Percentiles rank a stretch among this genome's conserved stretches.
Conservation (phyloP, 2,797 vertebrate genomes). For the Chelon auratus region DNA sequence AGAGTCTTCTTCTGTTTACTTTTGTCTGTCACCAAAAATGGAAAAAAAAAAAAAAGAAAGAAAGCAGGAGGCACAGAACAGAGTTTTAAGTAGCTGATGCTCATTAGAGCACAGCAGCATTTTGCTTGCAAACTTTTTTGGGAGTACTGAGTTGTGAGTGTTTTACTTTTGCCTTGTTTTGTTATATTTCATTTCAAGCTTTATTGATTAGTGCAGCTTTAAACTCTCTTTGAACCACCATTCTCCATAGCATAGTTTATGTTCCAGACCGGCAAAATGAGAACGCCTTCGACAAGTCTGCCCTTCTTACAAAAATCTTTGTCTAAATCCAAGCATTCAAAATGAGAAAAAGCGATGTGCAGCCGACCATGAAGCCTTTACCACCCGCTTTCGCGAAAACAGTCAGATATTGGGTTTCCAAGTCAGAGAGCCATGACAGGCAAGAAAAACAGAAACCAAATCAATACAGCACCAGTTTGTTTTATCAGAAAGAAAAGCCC, state of each 20-base stretch:
- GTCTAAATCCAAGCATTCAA: conserved; percentile 9
- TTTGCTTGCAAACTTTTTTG: not conserved
- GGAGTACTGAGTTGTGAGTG: too few species aligned
- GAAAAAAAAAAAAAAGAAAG: too few species aligned
- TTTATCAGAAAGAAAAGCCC: not conserved
- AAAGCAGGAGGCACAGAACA: too few species aligned
- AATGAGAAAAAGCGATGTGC: conserved; percentile 20
- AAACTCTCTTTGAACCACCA: not conserved
- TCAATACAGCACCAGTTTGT: conserved; percentile 30
- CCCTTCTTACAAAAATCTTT: not conserved
- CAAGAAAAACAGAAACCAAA: conserved; percentile 38
- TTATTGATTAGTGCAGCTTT: not conserved
- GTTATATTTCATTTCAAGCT: not conserved
- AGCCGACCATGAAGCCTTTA: conserved; percentile 12
- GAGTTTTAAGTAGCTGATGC: too few species aligned
- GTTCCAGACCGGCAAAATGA: not conserved
- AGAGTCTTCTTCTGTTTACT: too few species aligned
- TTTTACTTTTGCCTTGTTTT: not conserved
- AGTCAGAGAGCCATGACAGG: conserved; percentile 33
- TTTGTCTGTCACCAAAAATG: too few species aligned
- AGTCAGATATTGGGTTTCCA: conserved; percentile 23
- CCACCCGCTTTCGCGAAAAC: conserved; percentile 16
- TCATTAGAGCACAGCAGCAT: not conserved
- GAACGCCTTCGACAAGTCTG: not conserved
- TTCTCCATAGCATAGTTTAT: not conserved